A percentile compares a stretch with the other conserved stretches of the same genome.
Conservation (phyloP, 2,888 invertebrate species). For the Andrena minutula region DNA sequence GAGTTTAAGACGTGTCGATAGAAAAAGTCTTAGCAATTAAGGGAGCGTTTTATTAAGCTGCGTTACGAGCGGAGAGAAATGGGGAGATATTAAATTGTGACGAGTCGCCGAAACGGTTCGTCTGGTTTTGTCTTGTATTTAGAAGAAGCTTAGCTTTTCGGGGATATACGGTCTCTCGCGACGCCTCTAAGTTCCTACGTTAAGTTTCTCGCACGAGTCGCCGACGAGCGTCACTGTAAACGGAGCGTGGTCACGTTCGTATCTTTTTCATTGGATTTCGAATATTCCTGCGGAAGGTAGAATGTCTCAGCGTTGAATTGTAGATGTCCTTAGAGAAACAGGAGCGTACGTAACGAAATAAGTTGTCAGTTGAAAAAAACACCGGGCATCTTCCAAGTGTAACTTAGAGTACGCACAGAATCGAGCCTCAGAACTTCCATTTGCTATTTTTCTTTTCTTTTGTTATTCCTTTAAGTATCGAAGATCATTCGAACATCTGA, state of each 20-base stretch:
- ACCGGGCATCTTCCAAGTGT: constrained; percentile 35
- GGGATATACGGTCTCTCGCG: background rate
- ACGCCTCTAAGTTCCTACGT: constrained; percentile 62
- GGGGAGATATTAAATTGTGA: constrained; percentile 41
- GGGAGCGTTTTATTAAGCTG: constrained; percentile 38
- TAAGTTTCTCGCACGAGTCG: constrained; percentile 57
- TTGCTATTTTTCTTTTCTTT: background rate
- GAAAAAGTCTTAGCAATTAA: constrained; percentile 32
- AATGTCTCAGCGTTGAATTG: constrained; percentile 4
- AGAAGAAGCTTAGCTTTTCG: constrained; percentile 13
- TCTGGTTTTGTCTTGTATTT: constrained; percentile 25
- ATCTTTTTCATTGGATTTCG: constrained; percentile 18
- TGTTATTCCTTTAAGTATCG: background rate
- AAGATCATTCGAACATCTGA: background rate
- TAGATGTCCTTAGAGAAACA: constrained; percentile 44
- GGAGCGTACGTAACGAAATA: constrained; percentile 42
- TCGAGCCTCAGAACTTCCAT: constrained; percentile 15
- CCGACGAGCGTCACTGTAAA: constrained; percentile 34
- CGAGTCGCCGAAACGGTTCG: constrained; percentile 25
- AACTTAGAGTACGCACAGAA: constrained; percentile 39
- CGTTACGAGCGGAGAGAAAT: constrained; percentile 16
- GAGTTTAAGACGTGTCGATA: constrained; percentile 40
- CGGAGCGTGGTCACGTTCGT: constrained; percentile 35
- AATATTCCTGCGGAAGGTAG: constrained; percentile 9
- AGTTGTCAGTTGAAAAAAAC: constrained; percentile 3